A percentile compares a stretch with the other conserved stretches of the same genome.
phyloP scores from a whole-genome alignment of 2,797 vertebrate species.

The Dendrocincla tyrannina region DNA sequence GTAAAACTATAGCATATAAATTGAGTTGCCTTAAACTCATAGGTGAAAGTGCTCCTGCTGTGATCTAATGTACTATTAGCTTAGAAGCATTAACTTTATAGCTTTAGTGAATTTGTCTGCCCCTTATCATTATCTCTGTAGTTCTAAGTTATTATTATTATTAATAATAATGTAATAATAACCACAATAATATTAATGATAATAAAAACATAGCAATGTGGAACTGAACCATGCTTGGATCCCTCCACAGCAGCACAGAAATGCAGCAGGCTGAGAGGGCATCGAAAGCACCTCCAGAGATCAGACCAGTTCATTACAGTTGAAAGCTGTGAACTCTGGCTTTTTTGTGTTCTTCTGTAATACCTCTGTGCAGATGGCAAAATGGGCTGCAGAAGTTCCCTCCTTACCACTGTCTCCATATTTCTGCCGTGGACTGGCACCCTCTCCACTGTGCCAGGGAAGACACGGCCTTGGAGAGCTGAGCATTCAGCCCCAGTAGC shows the following conservation, averaged over 20 bases:
- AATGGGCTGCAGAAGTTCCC: neutral
- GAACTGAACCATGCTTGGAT: neutral
- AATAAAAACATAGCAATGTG: neutral
- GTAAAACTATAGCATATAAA: neutral
- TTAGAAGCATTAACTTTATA: neutral
- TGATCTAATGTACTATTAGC: neutral
- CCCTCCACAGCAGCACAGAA: neutral
- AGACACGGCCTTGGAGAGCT: rapidly evolving
- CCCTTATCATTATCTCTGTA: neutral
- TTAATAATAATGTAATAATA: no score
- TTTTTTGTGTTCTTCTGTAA: neutral
- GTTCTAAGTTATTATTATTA: neutral
- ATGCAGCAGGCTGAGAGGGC: neutral
- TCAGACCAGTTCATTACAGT: neutral
- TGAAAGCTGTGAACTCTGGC: neutral
- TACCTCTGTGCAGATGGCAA: neutral
- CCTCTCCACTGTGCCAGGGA: neutral
- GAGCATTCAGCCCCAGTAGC: neutral
- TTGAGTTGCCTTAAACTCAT: neutral
- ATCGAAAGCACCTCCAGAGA: rapidly evolving
- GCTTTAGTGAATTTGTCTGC: neutral
- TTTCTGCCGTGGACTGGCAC: neutral
- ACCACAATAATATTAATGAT: neutral
- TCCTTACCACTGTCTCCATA: rapidly evolving
- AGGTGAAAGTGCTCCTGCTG: neutral